Evolutionary conservation across 2,797 vertebrate species (phyloP).

Genomic region (Xenentodon cancila): DNA sequence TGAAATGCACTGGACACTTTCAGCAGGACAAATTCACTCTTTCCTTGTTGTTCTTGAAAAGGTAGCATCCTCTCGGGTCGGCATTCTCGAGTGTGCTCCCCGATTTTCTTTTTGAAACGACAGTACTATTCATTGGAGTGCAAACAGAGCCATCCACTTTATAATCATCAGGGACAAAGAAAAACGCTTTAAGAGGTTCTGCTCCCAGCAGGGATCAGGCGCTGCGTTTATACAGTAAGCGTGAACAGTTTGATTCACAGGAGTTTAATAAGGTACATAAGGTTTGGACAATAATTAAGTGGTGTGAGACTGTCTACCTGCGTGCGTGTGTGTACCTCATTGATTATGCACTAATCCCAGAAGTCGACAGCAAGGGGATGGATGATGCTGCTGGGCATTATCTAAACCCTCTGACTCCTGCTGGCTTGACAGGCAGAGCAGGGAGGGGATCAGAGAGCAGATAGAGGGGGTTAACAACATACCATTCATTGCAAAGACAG

Average conservation of each 20-base stretch:
- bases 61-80: conserved; percentile 28
- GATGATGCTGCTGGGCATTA: conserved; percentile 53
- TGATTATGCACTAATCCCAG: conserved; percentile 48
- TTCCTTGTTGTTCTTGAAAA: conserved; percentile 15
- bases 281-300: conserved; percentile 26
- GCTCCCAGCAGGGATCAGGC: conserved; percentile 24
- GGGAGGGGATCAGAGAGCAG: conserved; percentile 50
- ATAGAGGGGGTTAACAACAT: conserved; percentile 43
- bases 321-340: conserved; percentile 26
- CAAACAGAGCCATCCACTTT: conserved; percentile 6
- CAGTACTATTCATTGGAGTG: conserved; percentile 24
- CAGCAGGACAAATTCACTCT: conserved; percentile 7
- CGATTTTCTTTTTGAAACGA: conserved; percentile 19
- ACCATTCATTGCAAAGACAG: conserved; percentile 40
- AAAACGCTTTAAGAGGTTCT: not conserved
- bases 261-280: conserved; percentile 25
- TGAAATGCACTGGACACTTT: not conserved
- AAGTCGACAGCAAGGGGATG: conserved; percentile 48
- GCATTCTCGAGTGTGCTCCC: conserved; percentile 32
- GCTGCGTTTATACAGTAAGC: conserved; percentile 18
- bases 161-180: not conserved
- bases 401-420: conserved; percentile 61
- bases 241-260: conserved; percentile 15
- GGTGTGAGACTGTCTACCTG: conserved; percentile 15
- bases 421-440: conserved; percentile 43